A percentile compares a stretch with the other conserved stretches of the same genome.
Conservation (phyloP, 1,140 invertebrate species). For the Trichonephila clavipes region DNA sequence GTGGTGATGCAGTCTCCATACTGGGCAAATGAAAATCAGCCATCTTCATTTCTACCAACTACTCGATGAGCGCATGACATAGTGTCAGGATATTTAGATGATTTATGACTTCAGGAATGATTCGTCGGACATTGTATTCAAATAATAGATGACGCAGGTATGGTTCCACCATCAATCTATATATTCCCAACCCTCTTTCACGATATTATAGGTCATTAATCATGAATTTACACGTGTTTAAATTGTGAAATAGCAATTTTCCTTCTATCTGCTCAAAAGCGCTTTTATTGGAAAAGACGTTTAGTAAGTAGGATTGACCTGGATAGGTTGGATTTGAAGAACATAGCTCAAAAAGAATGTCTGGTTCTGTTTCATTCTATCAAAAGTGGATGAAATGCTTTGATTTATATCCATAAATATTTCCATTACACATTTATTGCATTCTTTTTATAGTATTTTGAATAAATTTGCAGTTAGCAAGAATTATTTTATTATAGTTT, state of each 20-base stretch:
- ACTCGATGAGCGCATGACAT: not conserved
- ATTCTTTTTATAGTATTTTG: too few relatives aligned
- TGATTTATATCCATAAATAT: too few relatives aligned
- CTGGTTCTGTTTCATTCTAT: too few relatives aligned
- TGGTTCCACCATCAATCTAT: not conserved
- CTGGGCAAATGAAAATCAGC: not conserved
- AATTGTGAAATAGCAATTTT: conserved; percentile 8
- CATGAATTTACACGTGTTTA: conserved; percentile 41
- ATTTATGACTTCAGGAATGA: not conserved
- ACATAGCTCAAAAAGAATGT: too few relatives aligned
- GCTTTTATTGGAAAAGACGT: conserved; percentile 3
- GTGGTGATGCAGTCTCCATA: too few relatives aligned
- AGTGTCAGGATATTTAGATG: not conserved
- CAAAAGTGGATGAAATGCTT: too few relatives aligned
- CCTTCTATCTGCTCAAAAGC: not conserved
- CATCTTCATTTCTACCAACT: not conserved
- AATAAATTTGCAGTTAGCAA: too few relatives aligned
- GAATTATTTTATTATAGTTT: too few relatives aligned
- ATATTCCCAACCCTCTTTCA: conserved; percentile 2
- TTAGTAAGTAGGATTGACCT: not conserved
- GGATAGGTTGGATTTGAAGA: too few relatives aligned
- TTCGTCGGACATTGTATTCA: conserved; percentile 34
- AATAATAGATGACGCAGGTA: conserved; percentile 45
- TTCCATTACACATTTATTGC: too few relatives aligned
- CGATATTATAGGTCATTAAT: conserved; percentile 25